phyloP scores from a whole-genome alignment of 2,113 vertebrate genomes.

The Pollachius pollachius region DNA sequence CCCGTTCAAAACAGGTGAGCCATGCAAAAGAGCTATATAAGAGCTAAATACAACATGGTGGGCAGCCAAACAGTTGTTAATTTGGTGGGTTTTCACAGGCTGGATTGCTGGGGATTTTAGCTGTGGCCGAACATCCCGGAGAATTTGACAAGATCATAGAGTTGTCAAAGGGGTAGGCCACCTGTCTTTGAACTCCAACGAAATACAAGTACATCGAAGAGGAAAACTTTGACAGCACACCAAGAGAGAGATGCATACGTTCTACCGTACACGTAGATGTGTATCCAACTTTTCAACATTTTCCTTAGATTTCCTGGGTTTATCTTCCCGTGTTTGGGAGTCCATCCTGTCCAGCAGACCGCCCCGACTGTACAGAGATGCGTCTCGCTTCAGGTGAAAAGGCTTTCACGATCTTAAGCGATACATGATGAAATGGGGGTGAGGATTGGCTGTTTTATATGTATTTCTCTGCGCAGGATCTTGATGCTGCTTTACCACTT shows the following conservation, averaged over 20 bases:
- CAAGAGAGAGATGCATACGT: neutral
- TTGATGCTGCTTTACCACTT: constrained; percentile 85
- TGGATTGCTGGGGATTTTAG: constrained; percentile 80
- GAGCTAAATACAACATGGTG: no score
- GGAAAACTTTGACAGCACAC: neutral
- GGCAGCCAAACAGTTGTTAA: neutral
- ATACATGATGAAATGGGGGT: neutral
- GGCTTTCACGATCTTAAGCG: neutral
- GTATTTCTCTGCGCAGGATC: constrained; percentile 74
- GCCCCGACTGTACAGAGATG: constrained; percentile 77
- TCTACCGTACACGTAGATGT: neutral
- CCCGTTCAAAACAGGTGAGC: constrained; percentile 78
- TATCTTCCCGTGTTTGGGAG: constrained; percentile 85
- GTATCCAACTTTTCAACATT: neutral
- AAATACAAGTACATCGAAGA: no score
- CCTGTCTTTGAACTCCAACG: neutral
- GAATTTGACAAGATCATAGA: constrained; percentile 90
- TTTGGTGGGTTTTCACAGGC: constrained; percentile 65
- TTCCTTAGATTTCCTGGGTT: constrained; percentile 80
- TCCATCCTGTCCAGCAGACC: constrained; percentile 87
- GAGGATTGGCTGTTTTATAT: constrained; percentile 7
- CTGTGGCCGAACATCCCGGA: constrained; percentile 84
- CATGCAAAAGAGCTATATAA: neutral
- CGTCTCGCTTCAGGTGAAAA: constrained; percentile 78
- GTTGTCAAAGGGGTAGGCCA: constrained; percentile 82